A percentile compares a stretch with the other conserved stretches of the same genome.
Evolutionary conservation across 2,888 invertebrate genomes (phyloP).

Genomic region (Mycalesis mineus): DNA sequence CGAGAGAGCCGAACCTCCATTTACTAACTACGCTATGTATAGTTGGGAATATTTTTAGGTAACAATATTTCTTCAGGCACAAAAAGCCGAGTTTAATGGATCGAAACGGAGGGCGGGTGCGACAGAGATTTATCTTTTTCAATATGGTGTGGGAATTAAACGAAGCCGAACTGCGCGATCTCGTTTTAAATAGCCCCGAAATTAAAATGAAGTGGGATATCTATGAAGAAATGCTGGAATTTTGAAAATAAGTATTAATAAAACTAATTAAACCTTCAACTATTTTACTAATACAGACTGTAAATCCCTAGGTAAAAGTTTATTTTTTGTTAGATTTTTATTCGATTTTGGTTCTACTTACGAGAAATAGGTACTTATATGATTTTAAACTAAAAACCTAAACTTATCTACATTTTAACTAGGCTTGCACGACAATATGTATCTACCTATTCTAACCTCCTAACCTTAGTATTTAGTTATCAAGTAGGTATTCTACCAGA

Average conservation of each 20-base stretch:
- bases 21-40: conserved; percentile 32
- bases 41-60: conserved; percentile 29
- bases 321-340: no score
- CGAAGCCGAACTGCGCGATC: conserved; percentile 30
- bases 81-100: conserved; percentile 50
- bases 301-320: not conserved
- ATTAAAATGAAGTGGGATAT: conserved; percentile 54
- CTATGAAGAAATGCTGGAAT: conserved; percentile 13
- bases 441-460: no score
- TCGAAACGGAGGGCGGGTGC: conserved; percentile 53
- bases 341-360: no score
- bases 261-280: not conserved
- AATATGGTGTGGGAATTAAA: conserved; percentile 62
- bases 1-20: conserved; percentile 29
- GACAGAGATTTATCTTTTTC: conserved; percentile 69
- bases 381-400: no score
- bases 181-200: conserved; percentile 27
- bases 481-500: no score
- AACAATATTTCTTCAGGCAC: conserved; percentile 29
- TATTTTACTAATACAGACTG: not conserved
- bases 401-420: no score
- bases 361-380: no score
- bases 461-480: no score
- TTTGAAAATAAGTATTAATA: not conserved
- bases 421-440: no score